Base-by-base conservation (phyloP, 2,888 invertebrate genomes). In the Ptycholaimellus sp. region DNA sequence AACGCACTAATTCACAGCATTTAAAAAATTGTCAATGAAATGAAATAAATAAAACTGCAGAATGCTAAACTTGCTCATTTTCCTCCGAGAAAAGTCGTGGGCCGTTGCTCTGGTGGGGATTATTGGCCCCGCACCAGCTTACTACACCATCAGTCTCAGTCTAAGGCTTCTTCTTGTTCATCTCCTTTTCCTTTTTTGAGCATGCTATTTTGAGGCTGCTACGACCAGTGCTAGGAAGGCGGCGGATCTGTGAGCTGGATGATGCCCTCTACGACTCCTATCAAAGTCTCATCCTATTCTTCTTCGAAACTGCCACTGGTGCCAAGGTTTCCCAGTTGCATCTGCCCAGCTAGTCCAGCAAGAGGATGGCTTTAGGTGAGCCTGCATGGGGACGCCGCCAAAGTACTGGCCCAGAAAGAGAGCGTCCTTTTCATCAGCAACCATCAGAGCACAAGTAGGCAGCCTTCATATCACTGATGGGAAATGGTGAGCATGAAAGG, bases 381-480 rank as follows among this genome's bases (percentile, higher is more conserved):
- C 21, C 46, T 62, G 16, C 62, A 62, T 52, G 65, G 65, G 21
- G 63, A 66, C 50, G 49, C 51, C 17, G 55, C 58, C 33, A 49
- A 52, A 25, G 39, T 59, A 2, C 42, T 57, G 35, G 49, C 51
- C 23, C 49, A 50, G 39, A 58, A 58, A 46, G 65, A 66, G 50
- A 61, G 59, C 49, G 60, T 61, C 7, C 47, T 66, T 2, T 62
- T 60, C 41, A 53, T 66, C 9, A 58, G 58, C 25, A 66, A 66
- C 46, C 66, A 66, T 43, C 57, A 57, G 42, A 53, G 54, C 30
- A 52, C 57, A 40, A 53, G 57, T 58, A 16, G 4, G 20, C 3
- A 13, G 6, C 49, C 6, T 23, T 23, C 13, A 23, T 23, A 6
- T 6, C 25, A 23, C 6, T 23, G 25, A 23, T 23, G 7, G 7